Conservation (phyloP, 2,113 vertebrate genomes). For the Dicaeum eximium region DNA sequence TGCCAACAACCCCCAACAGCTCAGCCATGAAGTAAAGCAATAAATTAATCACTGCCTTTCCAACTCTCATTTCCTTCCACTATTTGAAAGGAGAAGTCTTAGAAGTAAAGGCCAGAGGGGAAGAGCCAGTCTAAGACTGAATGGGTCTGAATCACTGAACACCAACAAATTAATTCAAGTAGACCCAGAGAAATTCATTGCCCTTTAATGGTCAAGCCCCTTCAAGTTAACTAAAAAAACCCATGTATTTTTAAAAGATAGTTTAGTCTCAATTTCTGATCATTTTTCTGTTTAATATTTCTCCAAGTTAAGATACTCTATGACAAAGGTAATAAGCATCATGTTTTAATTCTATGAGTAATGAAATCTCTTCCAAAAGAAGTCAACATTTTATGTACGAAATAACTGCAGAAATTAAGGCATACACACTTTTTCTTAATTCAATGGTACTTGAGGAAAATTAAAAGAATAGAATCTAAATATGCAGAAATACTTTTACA, state of each 20-base stretch:
- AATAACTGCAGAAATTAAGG: background rate
- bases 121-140: background rate
- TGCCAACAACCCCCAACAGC: background rate
- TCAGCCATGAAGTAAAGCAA: background rate
- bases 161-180: background rate
- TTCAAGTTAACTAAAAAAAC: background rate
- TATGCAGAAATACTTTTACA: background rate
- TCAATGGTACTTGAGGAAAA: background rate
- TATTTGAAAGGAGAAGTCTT: background rate
- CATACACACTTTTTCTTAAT: background rate
- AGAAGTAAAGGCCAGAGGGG: background rate
- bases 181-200: background rate
- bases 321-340: background rate
- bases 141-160: background rate
- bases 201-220: background rate
- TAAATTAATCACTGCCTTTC: background rate
- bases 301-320: background rate
- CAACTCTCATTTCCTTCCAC: background rate
- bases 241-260: background rate
- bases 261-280: background rate
- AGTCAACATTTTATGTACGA: background rate
- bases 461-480: background rate
- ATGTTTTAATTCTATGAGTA: background rate
- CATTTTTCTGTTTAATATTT: background rate
- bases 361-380: background rate